Conservation (phyloP, 2,888 invertebrate species). For the Watsonalla binaria region DNA sequence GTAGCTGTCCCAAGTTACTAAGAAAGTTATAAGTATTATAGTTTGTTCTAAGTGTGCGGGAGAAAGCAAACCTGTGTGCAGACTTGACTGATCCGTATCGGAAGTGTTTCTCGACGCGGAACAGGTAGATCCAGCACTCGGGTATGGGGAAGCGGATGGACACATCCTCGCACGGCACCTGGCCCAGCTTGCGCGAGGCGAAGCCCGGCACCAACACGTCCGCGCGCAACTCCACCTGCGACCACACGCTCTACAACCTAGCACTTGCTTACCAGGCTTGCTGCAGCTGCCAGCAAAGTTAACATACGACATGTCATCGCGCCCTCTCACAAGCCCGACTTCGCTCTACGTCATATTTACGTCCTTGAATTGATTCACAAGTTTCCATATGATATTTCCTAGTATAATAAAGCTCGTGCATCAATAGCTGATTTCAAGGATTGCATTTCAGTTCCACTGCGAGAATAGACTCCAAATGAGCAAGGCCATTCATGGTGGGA, state of each 20-base stretch:
- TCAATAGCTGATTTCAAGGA: too few relatives aligned
- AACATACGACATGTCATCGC: too few relatives aligned
- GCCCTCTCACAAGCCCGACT: too few relatives aligned
- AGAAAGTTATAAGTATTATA: too few relatives aligned
- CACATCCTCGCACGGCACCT: slow-evolving; percentile 98
- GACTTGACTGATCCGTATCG: slow-evolving; percentile 98
- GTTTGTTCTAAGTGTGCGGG: background rate
- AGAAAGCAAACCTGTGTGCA: slow-evolving; percentile 80
- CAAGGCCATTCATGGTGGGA: too few relatives aligned
- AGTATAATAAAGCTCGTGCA: background rate
- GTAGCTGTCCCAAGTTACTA: too few relatives aligned
- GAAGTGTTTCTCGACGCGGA: slow-evolving; percentile 98
- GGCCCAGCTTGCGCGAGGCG: slow-evolving; percentile 95
- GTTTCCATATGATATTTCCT: background rate
- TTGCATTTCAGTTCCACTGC: too few relatives aligned
- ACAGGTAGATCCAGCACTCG: slow-evolving; percentile 99
- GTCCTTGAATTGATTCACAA: too few relatives aligned
- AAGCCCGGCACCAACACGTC: slow-evolving; percentile 98
- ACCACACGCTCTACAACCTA: background rate
- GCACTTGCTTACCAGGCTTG: background rate
- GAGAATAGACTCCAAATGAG: too few relatives aligned
- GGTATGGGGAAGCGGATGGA: slow-evolving; percentile 97
- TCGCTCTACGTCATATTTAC: too few relatives aligned
- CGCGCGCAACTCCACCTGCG: slow-evolving; percentile 93
- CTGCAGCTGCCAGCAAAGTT: too few relatives aligned